These are phyloP conservation scores for Adrianichthys oophorus DNA, from an alignment of 2,797 vertebrate species.

Conservation along the genomic window DNA sequence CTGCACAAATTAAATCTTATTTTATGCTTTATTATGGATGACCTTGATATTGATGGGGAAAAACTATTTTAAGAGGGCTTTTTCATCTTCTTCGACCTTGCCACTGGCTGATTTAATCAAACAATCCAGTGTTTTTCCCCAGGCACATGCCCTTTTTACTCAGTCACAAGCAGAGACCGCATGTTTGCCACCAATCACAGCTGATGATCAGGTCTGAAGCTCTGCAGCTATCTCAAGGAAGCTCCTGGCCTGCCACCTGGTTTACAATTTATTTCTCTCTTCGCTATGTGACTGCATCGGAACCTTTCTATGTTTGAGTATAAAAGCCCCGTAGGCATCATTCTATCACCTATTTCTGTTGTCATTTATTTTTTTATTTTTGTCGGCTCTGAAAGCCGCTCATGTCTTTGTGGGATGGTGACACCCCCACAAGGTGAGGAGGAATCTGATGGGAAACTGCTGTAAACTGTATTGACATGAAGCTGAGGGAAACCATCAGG, in stretches of 20 bases:
- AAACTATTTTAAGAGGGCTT: slow-evolving; percentile 1
- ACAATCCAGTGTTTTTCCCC: slow-evolving; percentile 19
- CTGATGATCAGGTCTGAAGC: slow-evolving; percentile 56
- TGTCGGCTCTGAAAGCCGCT: slow-evolving; percentile 46
- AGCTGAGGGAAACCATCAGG: slow-evolving; percentile 49
- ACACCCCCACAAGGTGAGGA: slow-evolving; percentile 16
- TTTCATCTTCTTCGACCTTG: slow-evolving; percentile 36
- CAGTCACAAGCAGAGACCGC: slow-evolving; percentile 23
- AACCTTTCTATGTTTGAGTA: slow-evolving; percentile 42
- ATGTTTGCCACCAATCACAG: slow-evolving; percentile 30
- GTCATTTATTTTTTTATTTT: slow-evolving; percentile 56
- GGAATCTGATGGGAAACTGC: slow-evolving; percentile 56
- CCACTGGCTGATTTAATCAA: slow-evolving; percentile 35
- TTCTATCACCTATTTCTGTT: slow-evolving; percentile 53
- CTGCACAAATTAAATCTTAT: background rate
- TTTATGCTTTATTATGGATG: background rate
- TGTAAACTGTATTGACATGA: slow-evolving; percentile 61
- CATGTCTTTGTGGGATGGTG: slow-evolving; percentile 34
- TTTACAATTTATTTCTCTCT: slow-evolving; percentile 50
- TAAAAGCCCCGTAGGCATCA: slow-evolving; percentile 40
- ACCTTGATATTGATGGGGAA: slow-evolving; percentile 6
- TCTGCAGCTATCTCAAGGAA: slow-evolving; percentile 30
- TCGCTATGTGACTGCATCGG: slow-evolving; percentile 58
- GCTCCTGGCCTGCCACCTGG: slow-evolving; percentile 49
- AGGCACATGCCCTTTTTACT: slow-evolving; percentile 35